Conservation (phyloP, 2,888 invertebrate genomes). For the Quadriops clusia region DNA sequence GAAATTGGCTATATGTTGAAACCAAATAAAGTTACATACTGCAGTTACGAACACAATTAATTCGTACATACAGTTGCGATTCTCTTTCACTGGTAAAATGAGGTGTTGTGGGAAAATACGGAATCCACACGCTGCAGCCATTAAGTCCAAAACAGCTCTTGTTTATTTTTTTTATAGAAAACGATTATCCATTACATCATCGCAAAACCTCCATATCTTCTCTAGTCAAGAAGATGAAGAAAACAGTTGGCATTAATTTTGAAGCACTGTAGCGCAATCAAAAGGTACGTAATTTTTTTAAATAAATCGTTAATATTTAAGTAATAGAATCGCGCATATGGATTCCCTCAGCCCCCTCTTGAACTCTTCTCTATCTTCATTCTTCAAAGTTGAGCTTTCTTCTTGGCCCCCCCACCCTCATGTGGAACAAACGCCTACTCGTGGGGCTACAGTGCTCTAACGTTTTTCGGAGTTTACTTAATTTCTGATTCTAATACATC, state of each 20-base stretch:
- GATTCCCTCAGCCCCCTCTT: no score
- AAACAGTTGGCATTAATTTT: conserved; percentile 24
- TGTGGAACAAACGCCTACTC: conserved; percentile 35
- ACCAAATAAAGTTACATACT: no score
- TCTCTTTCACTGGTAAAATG: no score
- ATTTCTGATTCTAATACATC: no score
- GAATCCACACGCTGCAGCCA: conserved; percentile 1
- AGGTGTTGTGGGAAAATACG: conserved; percentile 1
- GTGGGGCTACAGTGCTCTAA: conserved; percentile 41
- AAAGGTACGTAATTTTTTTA: conserved; percentile 17
- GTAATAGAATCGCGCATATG: no score
- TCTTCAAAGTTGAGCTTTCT: conserved; percentile 33
- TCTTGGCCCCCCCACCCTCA: conserved; percentile 33
- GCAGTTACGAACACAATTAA: conserved; percentile 31
- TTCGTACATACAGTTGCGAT: conserved; percentile 34
- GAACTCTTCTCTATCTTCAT: conserved; percentile 27
- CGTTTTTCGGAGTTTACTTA: no score
- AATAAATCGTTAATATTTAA: no score
- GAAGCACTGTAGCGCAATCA: conserved; percentile 37
- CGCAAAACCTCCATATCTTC: no score
- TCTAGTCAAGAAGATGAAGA: background rate
- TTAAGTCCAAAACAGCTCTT: no score
- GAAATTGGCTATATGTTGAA: no score
- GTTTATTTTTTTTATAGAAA: no score
- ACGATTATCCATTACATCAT: conserved; percentile 1